Evolutionary conservation across 2,113 vertebrate species (phyloP), one percentile per base, ranked within the genome.

Genomic region (Cyanocitta stelleri): DNA sequence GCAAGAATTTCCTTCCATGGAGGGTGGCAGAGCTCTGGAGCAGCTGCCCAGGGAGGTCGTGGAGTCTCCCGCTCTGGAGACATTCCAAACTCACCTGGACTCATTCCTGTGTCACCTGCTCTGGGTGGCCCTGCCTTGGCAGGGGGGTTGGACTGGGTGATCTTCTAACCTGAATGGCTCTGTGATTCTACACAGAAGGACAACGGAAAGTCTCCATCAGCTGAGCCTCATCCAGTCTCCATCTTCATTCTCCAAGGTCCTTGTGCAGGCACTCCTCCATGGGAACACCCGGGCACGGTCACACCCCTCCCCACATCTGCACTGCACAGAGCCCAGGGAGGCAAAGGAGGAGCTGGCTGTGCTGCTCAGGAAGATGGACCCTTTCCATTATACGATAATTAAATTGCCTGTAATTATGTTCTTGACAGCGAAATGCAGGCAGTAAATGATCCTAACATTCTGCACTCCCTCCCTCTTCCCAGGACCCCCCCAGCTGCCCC

Each of bases 351-450:
- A 78, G 78, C 69, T 46, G 86, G 23, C 69, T 14, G 6, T 21
- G 78, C 69, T 5, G 30, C 72, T 58, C 27, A 32, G 24, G 30
- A 94, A 93, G 93, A 96, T 7, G 43, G 77, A 87, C 56, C 41
- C 54, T 78, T 75, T 89, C 78, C 59, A 55, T 91, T 69, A 85
- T 19, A 35, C 17, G 18, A 35, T 96, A 96, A 96, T 97, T 97
- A 97, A 94, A 96, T 95, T 96, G 85, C 91, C 86, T 75, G 85
- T 81, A 95, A 93, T 97, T 97, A 92, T 77, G 63, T 91, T 96
- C 82, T 93, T 83, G 81, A 91, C 55, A 90, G 86, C 66, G 73
- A 95, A 95, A 96, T 63, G 66, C 83, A 94, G 73, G 78, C 48
- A 52, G 89, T 22, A 90, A 97, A 94, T 89, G 92, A 94, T 96